Evolutionary conservation across 2,113 vertebrate genomes (phyloP).

Genomic region (Bucco capensis): DNA sequence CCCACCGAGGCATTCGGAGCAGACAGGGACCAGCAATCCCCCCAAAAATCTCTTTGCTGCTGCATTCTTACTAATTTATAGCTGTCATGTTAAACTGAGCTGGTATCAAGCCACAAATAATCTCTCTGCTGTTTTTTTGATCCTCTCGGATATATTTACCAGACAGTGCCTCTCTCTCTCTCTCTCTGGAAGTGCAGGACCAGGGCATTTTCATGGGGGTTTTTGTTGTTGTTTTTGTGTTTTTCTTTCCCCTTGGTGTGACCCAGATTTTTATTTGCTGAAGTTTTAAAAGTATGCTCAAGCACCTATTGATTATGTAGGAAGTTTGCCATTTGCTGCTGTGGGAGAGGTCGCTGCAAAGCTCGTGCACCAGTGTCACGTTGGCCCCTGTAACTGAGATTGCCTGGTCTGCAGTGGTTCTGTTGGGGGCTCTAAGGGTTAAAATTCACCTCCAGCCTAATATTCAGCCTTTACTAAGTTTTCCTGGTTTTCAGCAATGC

Average conservation of each 20-base stretch:
- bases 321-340: neutral
- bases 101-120: neutral
- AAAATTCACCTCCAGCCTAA: neutral
- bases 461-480: neutral
- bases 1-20: rapidly evolving
- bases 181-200: neutral
- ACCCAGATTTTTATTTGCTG: neutral
- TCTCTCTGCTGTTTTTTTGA: neutral
- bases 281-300: neutral
- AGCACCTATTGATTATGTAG: neutral
- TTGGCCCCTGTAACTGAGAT: neutral
- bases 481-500: neutral
- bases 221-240: neutral
- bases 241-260: neutral
- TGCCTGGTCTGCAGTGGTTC: neutral
- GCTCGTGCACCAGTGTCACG: neutral
- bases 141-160: neutral
- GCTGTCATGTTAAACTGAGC: neutral
- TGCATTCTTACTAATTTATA: neutral
- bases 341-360: neutral
- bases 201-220: neutral
- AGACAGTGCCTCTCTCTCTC: neutral
- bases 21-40: neutral
- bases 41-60: neutral
- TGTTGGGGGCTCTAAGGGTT: neutral